phyloP scores from a whole-genome alignment of 2,797 vertebrate genomes.

The Phoeniculus purpureus region DNA sequence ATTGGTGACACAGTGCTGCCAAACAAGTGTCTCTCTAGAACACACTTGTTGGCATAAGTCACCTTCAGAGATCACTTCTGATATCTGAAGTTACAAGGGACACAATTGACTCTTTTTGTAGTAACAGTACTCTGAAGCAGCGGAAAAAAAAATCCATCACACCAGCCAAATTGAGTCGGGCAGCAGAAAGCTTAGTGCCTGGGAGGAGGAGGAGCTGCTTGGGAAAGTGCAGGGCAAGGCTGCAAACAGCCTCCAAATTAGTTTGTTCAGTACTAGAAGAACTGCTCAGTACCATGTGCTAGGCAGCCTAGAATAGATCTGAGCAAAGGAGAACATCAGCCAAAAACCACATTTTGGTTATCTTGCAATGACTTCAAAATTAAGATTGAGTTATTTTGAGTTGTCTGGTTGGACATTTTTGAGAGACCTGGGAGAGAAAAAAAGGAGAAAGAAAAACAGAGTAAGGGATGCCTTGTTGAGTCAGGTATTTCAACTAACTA shows the following conservation, averaged over 20 bases:
- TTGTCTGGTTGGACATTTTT: not conserved
- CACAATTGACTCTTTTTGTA: not conserved
- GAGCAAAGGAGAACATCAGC: not conserved
- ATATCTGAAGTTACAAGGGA: not conserved
- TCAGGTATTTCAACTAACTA: not conserved
- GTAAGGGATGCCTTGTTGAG: not conserved
- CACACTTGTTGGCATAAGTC: not conserved
- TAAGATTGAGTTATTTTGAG: not conserved
- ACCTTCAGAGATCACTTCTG: slow-evolving; percentile 11
- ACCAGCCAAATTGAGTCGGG: slow-evolving; percentile 5
- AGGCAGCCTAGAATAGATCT: not conserved
- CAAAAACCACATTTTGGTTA: not conserved
- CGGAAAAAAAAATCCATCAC: slow-evolving; percentile 2
- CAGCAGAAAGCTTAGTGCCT: not conserved
- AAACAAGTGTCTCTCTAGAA: not conserved
- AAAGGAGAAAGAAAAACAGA: not conserved
- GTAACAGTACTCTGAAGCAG: not conserved
- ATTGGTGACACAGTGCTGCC: slow-evolving; percentile 29
- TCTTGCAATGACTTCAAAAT: not conserved
- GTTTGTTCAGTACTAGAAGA: not conserved
- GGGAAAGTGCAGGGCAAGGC: not conserved
- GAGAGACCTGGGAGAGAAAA: not conserved
- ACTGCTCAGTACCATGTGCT: not conserved
- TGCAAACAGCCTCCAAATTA: not conserved
- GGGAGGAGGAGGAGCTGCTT: not conserved